Evolutionary conservation across 2,113 vertebrate species (phyloP).

Genomic region (Cavia porcellus): DNA sequence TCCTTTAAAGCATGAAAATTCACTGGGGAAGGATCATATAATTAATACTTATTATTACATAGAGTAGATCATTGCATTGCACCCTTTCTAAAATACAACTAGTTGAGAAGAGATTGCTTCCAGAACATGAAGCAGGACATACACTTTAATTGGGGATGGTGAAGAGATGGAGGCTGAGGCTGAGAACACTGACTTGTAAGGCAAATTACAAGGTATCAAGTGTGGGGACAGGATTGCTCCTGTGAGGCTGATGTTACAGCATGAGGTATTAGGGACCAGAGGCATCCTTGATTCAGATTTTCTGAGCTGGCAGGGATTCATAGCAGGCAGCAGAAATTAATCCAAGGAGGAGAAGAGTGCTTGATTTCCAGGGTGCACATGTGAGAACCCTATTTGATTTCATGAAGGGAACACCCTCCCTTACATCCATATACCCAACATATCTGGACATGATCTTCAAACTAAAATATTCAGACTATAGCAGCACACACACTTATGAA

Average conservation of each 20-base stretch:
- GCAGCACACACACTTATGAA: not conserved
- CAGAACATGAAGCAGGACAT: not conserved
- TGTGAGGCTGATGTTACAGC: not conserved
- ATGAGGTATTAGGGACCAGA: not conserved
- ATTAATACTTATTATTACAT: conserved; percentile 8
- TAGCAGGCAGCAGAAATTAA: not conserved
- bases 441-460: not conserved
- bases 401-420: not conserved
- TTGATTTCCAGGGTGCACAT: not conserved
- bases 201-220: not conserved
- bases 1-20: not conserved
- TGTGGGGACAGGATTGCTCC: not conserved
- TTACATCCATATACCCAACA: not conserved
- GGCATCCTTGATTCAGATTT: not conserved
- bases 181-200: not conserved
- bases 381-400: not conserved
- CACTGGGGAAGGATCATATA: not conserved
- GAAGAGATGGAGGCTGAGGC: not conserved
- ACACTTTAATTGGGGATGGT: not conserved
- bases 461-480: not conserved
- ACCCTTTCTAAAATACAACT: conserved; percentile 5
- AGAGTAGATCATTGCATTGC: not conserved
- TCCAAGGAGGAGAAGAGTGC: not conserved
- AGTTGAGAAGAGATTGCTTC: not conserved
- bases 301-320: not conserved